These are phyloP conservation scores for Fringilla coelebs DNA, from an alignment of 2,797 vertebrate species.

Conservation along the genomic window DNA sequence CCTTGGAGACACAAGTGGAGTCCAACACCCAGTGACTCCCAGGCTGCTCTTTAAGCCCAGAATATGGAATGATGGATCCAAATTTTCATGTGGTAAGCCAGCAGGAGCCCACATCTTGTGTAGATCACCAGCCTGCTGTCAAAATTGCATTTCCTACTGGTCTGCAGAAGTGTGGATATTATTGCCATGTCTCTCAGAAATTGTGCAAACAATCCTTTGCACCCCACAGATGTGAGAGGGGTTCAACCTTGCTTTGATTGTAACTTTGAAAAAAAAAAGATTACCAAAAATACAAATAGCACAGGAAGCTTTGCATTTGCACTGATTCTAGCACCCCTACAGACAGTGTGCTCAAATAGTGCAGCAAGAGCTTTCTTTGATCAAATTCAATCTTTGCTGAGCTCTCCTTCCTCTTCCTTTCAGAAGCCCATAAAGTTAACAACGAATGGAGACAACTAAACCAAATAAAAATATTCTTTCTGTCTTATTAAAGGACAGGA, in stretches of 20 bases:
- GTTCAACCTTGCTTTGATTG: not conserved
- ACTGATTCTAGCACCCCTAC: not conserved
- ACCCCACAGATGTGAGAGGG: not conserved
- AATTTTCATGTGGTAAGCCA: not conserved
- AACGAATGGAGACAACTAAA: not conserved
- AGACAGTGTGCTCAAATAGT: not conserved
- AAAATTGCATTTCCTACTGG: not conserved
- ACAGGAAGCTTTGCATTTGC: not conserved
- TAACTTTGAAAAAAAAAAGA: not conserved
- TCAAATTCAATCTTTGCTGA: not conserved
- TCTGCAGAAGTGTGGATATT: not conserved
- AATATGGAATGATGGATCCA: not conserved
- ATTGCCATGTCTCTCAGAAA: not conserved
- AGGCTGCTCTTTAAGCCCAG: not conserved
- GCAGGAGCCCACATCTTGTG: not conserved
- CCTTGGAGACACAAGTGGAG: not conserved
- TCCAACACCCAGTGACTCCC: not conserved
- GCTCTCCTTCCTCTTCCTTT: not conserved
- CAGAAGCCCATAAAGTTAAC: not conserved
- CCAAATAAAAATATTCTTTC: not conserved
- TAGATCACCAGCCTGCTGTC: not conserved
- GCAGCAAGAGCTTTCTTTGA: not conserved
- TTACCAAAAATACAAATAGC: not conserved
- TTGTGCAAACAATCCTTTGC: not conserved
- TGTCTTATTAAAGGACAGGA: not conserved